Base-by-base conservation (phyloP, 2,888 invertebrate genomes). In the Phaedon cochleariae region DNA sequence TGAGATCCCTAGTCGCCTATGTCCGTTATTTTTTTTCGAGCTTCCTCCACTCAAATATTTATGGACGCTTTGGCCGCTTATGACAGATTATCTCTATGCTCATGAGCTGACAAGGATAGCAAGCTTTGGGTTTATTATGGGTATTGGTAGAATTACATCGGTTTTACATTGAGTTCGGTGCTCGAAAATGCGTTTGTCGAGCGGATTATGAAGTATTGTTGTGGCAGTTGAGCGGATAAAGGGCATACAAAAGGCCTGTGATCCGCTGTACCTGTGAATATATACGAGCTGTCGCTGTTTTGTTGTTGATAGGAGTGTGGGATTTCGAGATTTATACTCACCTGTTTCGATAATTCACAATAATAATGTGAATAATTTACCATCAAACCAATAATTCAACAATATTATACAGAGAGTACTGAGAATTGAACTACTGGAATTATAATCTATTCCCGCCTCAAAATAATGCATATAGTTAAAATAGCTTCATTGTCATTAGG, bases 191-290 rank as follows among this genome's bases (percentile, higher is more conserved):
- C n/a, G 67, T 67, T 61, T 63, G 62, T 62, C 73, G 76, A 79
- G 77, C 76, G 77, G 79, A 78, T 79, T 78, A 79, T 67, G 67
- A 64, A 67, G 73, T 68, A 73, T 77, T 77, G 77, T 78, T 66
- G 69, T 67, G 73, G 72, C 73, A 73, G 75, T 71, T 65, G 76
- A 78, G 73, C 72, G 76, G 70, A 71, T 76, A 76, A 76, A 78
- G 75, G 62, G 67, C 66, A 70, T 61, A 57, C 62, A 57, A 65
- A 69, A 61, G 61, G 60, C 54, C 37, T 37, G 37, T 67, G 63
- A 69, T 67, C 69, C 69, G 49, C 60, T 60, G 60, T 69, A 69
- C 67, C 69, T 67, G 67, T 67, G 62, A 69, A 69, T 67, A 65
- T 64, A 12, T 58, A 61, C 59, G n/a, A n/a, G 52, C 21, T 61